These are phyloP conservation scores for Hydroisotoma schaefferi DNA, from an alignment of 2,888 invertebrate species.

Conservation along the genomic window DNA sequence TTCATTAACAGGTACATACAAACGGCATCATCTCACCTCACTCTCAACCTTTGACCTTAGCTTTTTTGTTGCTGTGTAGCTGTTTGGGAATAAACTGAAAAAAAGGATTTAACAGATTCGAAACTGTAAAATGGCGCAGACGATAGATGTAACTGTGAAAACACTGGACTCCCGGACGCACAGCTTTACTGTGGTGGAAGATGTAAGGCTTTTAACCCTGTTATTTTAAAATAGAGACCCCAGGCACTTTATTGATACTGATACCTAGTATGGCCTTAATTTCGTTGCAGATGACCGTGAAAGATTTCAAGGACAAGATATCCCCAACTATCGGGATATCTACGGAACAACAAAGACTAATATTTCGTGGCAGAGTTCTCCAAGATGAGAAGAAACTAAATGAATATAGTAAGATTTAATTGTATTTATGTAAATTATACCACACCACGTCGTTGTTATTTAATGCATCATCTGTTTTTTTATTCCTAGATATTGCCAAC, in stretches of 20 bases:
- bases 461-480: slow-evolving; percentile 4
- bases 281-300: slow-evolving; percentile 67
- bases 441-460: not conserved
- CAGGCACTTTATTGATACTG: slow-evolving; percentile 5
- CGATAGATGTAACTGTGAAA: slow-evolving; percentile 76
- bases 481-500: slow-evolving; percentile 55
- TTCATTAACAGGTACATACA: too few species aligned
- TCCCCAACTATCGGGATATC: slow-evolving; percentile 73
- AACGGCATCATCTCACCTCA: too few species aligned
- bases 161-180: slow-evolving; percentile 85
- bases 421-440: not conserved
- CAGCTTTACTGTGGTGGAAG: slow-evolving; percentile 73
- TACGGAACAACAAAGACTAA: slow-evolving; percentile 79
- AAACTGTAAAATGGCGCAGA: slow-evolving; percentile 20
- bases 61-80: too few species aligned
- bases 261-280: slow-evolving; percentile 4
- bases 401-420: slow-evolving; percentile 69
- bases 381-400: slow-evolving; percentile 79
- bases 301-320: slow-evolving; percentile 75
- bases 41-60: too few species aligned
- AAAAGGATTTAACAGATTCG: too few species aligned
- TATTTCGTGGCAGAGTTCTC: slow-evolving; percentile 90
- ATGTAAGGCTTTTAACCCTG: slow-evolving; percentile 62
- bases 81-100: too few species aligned
- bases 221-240: not conserved